phyloP scores from a whole-genome alignment of 2,888 invertebrate genomes.

The Drosophila paramelanica region DNA sequence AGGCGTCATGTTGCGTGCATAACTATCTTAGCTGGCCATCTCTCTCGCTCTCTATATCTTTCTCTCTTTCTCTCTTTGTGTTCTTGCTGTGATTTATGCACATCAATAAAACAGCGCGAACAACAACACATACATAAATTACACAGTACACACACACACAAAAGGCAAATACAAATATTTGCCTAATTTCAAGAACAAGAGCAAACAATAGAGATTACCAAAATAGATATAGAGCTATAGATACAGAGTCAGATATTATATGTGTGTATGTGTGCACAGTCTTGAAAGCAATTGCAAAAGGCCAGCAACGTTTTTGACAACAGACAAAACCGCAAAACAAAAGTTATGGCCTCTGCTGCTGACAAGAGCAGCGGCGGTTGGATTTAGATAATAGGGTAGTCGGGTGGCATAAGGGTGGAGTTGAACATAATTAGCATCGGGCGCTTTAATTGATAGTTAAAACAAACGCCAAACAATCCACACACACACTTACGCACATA shows the following conservation, averaged over 20 bases:
- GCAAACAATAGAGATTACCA: constrained; percentile 51
- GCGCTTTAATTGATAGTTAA: constrained; percentile 78
- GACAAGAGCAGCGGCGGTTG: constrained; percentile 8
- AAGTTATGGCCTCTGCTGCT: constrained; percentile 46
- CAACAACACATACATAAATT: constrained; percentile 56
- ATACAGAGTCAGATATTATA: constrained; percentile 10
- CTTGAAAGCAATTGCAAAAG: constrained; percentile 24
- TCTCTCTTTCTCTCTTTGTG: constrained; percentile 1
- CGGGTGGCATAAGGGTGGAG: constrained; percentile 7
- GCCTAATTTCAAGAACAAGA: constrained; percentile 64
- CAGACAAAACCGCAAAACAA: constrained; percentile 33
- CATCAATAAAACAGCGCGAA: constrained; percentile 45
- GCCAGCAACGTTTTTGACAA: constrained; percentile 40
- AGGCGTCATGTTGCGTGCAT: constrained; percentile 3
- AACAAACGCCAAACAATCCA: constrained; percentile 52
- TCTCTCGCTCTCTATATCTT: constrained; percentile 1
- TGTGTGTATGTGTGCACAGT: constrained; percentile 3
- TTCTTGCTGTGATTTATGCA: constrained; percentile 59
- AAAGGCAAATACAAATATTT: constrained; percentile 70
- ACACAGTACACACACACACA: constrained; percentile 45
- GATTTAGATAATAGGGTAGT: constrained; percentile 1
- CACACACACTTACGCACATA: constrained; percentile 8
- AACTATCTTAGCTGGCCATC: constrained; percentile 6
- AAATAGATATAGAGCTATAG: constrained; percentile 21
- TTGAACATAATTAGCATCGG: constrained; percentile 76